phyloP scores from a whole-genome alignment of 2,113 vertebrate species.

The Aplodontia rufa region DNA sequence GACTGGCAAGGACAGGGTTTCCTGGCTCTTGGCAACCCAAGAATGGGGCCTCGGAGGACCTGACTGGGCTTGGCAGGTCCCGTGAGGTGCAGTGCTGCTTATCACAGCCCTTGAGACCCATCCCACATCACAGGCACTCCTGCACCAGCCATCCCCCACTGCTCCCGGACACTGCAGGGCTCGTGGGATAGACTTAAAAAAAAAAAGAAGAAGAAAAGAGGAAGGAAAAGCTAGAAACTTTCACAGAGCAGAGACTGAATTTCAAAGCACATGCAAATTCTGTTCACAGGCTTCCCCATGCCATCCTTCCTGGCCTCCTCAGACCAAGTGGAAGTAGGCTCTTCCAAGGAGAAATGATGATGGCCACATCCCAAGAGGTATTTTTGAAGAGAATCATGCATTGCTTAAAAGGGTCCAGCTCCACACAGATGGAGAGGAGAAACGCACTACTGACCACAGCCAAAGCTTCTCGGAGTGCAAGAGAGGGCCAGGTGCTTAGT shows the following conservation, averaged over 20 bases:
- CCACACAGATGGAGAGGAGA: background rate
- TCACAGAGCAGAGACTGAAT: background rate
- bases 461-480: background rate
- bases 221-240: background rate
- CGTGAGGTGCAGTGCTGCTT: too few relatives aligned
- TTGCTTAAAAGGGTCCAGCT: background rate
- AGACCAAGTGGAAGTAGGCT: background rate
- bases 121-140: fast-evolving
- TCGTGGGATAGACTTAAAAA: background rate
- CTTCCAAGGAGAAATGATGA: background rate
- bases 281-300: background rate
- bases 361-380: too few relatives aligned
- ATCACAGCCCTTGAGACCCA: background rate
- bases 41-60: background rate
- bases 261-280: background rate
- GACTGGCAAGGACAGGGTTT: background rate
- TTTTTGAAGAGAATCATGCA: background rate
- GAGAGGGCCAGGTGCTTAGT: background rate
- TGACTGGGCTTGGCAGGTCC: too few relatives aligned
- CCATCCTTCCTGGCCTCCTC: background rate
- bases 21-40: background rate
- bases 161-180: background rate
- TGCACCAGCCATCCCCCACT: background rate
- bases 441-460: fast-evolving
- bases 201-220: background rate